These are phyloP conservation scores for Sinodicranocentrus sp. DNA, from an alignment of 2,888 invertebrate genomes.

Conservation along the genomic window DNA sequence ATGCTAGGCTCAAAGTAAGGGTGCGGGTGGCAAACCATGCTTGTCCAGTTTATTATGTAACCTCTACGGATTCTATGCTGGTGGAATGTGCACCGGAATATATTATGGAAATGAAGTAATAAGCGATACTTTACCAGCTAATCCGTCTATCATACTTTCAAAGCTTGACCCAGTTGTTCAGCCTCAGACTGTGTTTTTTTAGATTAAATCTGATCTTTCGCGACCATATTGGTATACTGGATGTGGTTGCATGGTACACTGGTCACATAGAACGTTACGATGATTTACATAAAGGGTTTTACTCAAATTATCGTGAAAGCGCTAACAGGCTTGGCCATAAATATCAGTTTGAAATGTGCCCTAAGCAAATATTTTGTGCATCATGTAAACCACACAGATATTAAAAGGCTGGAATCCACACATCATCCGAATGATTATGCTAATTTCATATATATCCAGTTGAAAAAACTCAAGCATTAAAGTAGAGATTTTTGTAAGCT, in stretches of 20 bases:
- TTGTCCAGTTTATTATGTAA: slow-evolving; percentile 7
- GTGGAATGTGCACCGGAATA: not conserved
- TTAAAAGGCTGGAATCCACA: too few species aligned
- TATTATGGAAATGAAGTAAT: slow-evolving; percentile 24
- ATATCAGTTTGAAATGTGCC: slow-evolving; percentile 45
- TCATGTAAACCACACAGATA: too few species aligned
- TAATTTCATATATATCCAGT: too few species aligned
- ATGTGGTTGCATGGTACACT: too few species aligned
- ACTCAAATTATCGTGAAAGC: slow-evolving; percentile 8
- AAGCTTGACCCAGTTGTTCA: slow-evolving; percentile 9
- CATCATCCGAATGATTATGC: slow-evolving; percentile 7
- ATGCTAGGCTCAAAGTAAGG: slow-evolving; percentile 28
- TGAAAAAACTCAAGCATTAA: too few species aligned
- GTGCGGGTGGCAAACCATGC: slow-evolving; percentile 28
- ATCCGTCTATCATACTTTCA: slow-evolving; percentile 29
- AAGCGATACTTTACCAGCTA: slow-evolving; percentile 13
- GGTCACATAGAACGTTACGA: slow-evolving; percentile 24
- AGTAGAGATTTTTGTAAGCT: too few species aligned
- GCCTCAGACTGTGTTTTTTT: not conserved
- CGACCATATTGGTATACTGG: too few species aligned
- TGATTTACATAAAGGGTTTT: not conserved
- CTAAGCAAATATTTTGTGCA: slow-evolving; percentile 48
- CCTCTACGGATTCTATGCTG: too few species aligned
- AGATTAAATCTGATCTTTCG: slow-evolving; percentile 27
- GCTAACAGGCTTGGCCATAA: slow-evolving; percentile 28